A percentile compares a stretch with the other conserved stretches of the same genome.
Evolutionary conservation across 2,797 vertebrate genomes (phyloP).

Genomic region (Platalea minor): DNA sequence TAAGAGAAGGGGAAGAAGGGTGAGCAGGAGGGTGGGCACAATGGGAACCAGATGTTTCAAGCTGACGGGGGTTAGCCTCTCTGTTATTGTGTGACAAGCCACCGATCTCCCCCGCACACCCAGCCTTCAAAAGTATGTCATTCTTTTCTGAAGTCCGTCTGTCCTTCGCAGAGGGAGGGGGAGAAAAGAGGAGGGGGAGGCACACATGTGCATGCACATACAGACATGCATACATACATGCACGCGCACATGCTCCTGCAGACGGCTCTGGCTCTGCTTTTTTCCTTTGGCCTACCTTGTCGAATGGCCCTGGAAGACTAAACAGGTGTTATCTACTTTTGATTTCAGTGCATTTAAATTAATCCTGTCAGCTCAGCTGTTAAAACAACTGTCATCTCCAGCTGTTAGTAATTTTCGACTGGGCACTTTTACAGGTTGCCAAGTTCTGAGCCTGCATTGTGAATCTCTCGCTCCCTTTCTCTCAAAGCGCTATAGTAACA

Average conservation of each 20-base stretch:
- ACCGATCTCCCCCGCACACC: neutral
- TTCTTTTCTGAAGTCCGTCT: conserved; percentile 41
- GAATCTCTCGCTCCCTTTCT: conserved; percentile 65
- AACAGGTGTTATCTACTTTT: conserved; percentile 99
- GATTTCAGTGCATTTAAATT: conserved; percentile 99
- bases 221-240: neutral
- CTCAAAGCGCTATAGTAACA: conserved; percentile 69
- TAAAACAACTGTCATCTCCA: conserved; percentile 99
- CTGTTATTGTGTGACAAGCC: conserved; percentile 38
- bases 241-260: neutral
- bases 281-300: conserved; percentile 80
- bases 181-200: neutral
- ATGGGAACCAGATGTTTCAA: conserved; percentile 92
- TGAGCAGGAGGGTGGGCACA: conserved; percentile 57
- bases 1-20: conserved; percentile 65
- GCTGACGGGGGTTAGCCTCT: conserved; percentile 67
- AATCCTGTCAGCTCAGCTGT: conserved; percentile 99
- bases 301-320: conserved; percentile 89
- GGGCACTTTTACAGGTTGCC: conserved; percentile 93
- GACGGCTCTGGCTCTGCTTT: conserved; percentile 63
- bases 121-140: conserved; percentile 43
- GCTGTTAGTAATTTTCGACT: conserved; percentile 99
- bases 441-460: conserved; percentile 80
- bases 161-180: conserved; percentile 28
- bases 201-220: neutral